These are phyloP conservation scores for Rhyacichthys aspro DNA, from an alignment of 2,797 vertebrate species.

Conservation along the genomic window DNA sequence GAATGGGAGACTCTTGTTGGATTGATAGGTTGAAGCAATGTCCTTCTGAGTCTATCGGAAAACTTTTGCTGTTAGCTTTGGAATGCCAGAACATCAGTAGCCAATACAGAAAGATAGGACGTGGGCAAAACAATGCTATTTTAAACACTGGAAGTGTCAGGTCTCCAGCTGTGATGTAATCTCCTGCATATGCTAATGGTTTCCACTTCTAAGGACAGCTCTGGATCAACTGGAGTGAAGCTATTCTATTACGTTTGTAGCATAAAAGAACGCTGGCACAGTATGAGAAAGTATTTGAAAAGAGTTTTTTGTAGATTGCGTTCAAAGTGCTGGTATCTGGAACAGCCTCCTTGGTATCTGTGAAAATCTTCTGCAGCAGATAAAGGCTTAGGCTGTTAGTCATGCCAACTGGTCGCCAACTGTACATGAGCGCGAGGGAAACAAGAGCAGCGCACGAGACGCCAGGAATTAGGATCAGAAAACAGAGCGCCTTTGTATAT, in stretches of 20 bases:
- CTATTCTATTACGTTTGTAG: background rate
- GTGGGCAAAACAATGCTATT: background rate
- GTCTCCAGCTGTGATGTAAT: conserved; percentile 4
- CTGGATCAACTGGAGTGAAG: background rate
- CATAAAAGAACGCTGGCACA: conserved; percentile 8
- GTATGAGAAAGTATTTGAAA: conserved; percentile 3
- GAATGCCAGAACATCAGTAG: too few relatives aligned
- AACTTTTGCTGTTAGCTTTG: too few relatives aligned
- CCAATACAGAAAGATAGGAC: too few relatives aligned
- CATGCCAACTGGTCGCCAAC: conserved; percentile 19
- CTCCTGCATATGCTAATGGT: background rate
- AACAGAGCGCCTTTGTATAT: background rate
- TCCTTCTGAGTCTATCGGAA: too few relatives aligned
- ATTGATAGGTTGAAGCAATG: too few relatives aligned
- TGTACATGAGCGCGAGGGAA: background rate
- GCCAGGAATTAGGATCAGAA: conserved; percentile 7
- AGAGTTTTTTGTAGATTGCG: conserved; percentile 10
- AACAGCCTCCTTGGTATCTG: conserved; percentile 13
- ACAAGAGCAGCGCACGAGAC: background rate
- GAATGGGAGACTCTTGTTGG: too few relatives aligned
- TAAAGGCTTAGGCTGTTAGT: conserved; percentile 34
- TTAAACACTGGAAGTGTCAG: conserved; percentile 6
- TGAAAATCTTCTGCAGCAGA: conserved; percentile 21
- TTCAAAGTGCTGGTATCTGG: conserved; percentile 3
- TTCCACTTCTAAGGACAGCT: conserved; percentile 8